Percentiles rank a stretch among this genome's conserved stretches.
Conservation (phyloP, 2,113 vertebrate species). For the Phoenicopterus ruber region DNA sequence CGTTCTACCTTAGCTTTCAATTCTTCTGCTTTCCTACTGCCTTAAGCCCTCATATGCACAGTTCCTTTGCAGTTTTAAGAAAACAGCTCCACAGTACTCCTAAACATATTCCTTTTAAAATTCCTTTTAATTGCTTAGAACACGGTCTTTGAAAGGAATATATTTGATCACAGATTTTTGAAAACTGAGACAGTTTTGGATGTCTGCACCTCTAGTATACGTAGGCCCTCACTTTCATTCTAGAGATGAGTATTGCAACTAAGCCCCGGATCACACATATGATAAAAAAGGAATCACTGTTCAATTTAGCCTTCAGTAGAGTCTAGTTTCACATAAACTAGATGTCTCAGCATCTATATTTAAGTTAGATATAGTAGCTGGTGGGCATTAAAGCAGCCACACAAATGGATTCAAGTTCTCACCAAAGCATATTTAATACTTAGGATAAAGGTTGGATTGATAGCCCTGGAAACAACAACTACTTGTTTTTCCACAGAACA, state of each 20-base stretch:
- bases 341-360: not conserved
- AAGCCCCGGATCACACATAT: fast-evolving
- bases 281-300: not conserved
- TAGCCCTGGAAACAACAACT: not conserved
- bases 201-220: not conserved
- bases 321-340: not conserved
- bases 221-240: not conserved
- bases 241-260: not conserved
- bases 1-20: not conserved
- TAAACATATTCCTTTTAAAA: not conserved
- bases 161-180: not conserved
- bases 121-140: not conserved
- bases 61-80: not conserved
- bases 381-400: not conserved
- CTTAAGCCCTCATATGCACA: not conserved
- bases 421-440: not conserved
- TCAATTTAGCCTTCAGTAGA: not conserved
- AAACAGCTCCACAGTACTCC: not conserved
- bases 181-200: not conserved
- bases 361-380: not conserved
- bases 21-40: not conserved
- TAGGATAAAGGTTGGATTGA: not conserved
- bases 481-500: not conserved
- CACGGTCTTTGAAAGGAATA: not conserved
- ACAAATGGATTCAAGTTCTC: not conserved